Conservation (phyloP, 2,888 invertebrate species). For the Notodonta ziczac region DNA sequence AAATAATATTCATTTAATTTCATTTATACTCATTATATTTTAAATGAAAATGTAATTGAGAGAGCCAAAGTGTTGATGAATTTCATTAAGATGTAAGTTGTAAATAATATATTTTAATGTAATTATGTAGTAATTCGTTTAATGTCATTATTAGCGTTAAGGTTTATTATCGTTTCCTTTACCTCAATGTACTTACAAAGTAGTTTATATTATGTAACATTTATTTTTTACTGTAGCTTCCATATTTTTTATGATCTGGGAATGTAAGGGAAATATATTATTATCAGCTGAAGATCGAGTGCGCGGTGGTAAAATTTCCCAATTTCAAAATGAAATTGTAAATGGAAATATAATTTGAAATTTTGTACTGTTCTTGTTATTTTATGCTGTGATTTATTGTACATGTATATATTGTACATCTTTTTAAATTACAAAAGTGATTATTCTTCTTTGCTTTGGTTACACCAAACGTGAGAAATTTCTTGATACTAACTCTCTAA, state of each 20-base stretch:
- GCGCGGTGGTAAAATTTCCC: neutral
- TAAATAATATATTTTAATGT: slow-evolving; percentile 72
- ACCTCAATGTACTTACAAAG: slow-evolving; percentile 68
- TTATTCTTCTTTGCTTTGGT: too few relatives aligned
- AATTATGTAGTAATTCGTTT: slow-evolving; percentile 65
- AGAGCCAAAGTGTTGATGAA: slow-evolving; percentile 76
- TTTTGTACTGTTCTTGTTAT: too few relatives aligned
- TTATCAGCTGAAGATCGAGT: too few relatives aligned
- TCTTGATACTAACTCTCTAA: too few relatives aligned
- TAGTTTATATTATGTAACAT: slow-evolving; percentile 23
- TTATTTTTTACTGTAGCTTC: slow-evolving; percentile 38
- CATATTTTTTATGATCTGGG: slow-evolving; percentile 30
- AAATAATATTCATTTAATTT: slow-evolving; percentile 29
- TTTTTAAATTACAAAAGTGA: too few relatives aligned
- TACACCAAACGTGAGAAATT: too few relatives aligned
- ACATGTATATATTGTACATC: too few relatives aligned
- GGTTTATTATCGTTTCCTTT: slow-evolving; percentile 63
- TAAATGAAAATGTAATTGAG: slow-evolving; percentile 57
- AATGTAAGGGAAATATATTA: neutral
- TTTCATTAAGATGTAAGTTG: slow-evolving; percentile 62
- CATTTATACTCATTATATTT: slow-evolving; percentile 74
- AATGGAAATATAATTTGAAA: too few relatives aligned
- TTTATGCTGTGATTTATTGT: too few relatives aligned
- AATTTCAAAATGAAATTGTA: neutral
- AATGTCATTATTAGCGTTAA: slow-evolving; percentile 67